These are phyloP conservation scores for Nomada fabriciana DNA, from an alignment of 2,888 invertebrate genomes.

Conservation along the genomic window DNA sequence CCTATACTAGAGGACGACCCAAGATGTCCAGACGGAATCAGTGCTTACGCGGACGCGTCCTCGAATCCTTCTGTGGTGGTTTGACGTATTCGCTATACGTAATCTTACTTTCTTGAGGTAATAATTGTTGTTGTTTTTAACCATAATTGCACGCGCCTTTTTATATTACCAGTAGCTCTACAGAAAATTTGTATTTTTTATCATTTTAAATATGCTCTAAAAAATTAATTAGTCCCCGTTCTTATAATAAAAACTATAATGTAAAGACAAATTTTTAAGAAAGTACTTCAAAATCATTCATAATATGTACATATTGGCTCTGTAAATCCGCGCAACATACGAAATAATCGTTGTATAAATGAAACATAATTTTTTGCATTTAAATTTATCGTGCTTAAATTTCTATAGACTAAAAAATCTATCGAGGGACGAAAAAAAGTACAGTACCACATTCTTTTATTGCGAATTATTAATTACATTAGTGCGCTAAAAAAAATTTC, in stretches of 20 bases:
- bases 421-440: too few species aligned
- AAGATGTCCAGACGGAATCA: conserved; percentile 41
- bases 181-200: not conserved
- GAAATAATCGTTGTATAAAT: too few species aligned
- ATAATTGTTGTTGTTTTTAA: conserved; percentile 16
- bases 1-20: conserved; percentile 55
- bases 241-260: not conserved
- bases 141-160: not conserved
- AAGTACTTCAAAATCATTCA: not conserved
- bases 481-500: too few species aligned
- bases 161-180: not conserved
- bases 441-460: too few species aligned
- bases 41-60: conserved; percentile 63
- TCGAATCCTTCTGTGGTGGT: conserved; percentile 43
- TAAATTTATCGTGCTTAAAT: too few species aligned
- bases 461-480: too few species aligned
- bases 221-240: not conserved
- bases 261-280: not conserved
- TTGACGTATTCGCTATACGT: conserved; percentile 10
- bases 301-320: not conserved
- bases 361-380: too few species aligned
- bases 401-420: not conserved
- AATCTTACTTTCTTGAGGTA: conserved; percentile 43
- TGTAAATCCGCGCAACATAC: too few species aligned
- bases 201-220: not conserved